Base-by-base conservation (phyloP, 2,797 vertebrate species). In the Crenuchus spilurus region DNA sequence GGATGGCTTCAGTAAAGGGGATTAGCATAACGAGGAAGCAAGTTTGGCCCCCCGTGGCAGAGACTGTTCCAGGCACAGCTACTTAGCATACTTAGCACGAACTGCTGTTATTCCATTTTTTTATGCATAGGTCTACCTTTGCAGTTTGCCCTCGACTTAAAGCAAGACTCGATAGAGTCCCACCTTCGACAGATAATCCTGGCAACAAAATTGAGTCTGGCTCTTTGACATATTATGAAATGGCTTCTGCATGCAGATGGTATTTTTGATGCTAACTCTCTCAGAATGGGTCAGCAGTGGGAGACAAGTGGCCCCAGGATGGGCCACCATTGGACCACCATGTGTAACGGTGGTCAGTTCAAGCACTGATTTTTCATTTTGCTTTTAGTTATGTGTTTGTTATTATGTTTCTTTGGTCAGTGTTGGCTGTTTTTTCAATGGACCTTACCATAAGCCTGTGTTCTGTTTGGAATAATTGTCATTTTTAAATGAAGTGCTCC, bases 41-140 rank as follows among this genome's bases (percentile, higher is more conserved):
- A 64, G 70, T 73, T 49, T 33, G 54, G 30, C 18, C 0, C 48
- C 66, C 31, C 2, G 58, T 42, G 70, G 66, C 75, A 60, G 61
- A n/a, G 33, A 58, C 74, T 73, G 61, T 74, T 76, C 54, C 35
- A 55, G 49, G 72, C 31, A 11, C 60, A 69, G 62, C 75, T 66
- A 68, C 72, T 77, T 66, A 26, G 58, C 63, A 78, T 58, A 58
- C 62, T 74, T 67, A 74, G 65, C 76, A 64, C 16, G 62, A 70
- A 60, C 41, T 30, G 60, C 74, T 51, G 31, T 26, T n/a, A 1
- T 57, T 67, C 64, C 70, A 18, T 37, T 14, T 22, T 46, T 70
- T 20, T 33, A 52, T 39, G 39, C 35, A 33, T 61, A 61, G 35
- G 24, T 39, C 61, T 16, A 37, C 24, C 33, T 30, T 6, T 72